These are phyloP conservation scores for Corvus moneduloides DNA, from an alignment of 2,113 vertebrate genomes.

Conservation along the genomic window DNA sequence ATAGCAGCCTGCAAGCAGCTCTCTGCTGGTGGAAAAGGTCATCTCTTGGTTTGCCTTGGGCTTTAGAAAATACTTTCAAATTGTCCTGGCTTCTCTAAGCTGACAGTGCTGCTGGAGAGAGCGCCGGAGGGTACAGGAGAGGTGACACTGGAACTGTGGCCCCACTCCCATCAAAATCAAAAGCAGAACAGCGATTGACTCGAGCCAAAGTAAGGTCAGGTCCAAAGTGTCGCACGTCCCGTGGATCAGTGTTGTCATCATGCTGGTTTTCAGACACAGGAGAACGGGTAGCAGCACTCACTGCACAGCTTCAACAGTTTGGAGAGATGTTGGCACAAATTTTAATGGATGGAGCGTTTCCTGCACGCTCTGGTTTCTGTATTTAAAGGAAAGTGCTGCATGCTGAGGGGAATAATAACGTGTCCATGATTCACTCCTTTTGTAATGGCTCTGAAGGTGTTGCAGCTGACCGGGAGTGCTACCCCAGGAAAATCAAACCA, in stretches of 20 bases:
- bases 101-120: conserved; percentile 27
- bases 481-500: neutral
- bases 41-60: neutral
- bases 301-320: neutral
- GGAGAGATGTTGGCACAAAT: neutral
- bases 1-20: neutral
- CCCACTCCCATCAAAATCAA: neutral
- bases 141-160: neutral
- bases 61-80: conserved; percentile 22
- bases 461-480: neutral
- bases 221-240: neutral
- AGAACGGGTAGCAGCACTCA: neutral
- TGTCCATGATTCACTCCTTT: neutral
- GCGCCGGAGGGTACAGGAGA: neutral
- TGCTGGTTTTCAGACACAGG: neutral
- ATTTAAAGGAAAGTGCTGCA: neutral
- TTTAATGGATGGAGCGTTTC: neutral
- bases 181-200: neutral
- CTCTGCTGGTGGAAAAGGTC: conserved; percentile 29
- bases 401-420: neutral
- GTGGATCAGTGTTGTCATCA: neutral
- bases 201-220: neutral
- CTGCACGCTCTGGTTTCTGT: neutral
- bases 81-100: neutral
- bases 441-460: neutral